Evolutionary conservation across 2,888 invertebrate species (phyloP).

Genomic region (Clitarchus hookeri): DNA sequence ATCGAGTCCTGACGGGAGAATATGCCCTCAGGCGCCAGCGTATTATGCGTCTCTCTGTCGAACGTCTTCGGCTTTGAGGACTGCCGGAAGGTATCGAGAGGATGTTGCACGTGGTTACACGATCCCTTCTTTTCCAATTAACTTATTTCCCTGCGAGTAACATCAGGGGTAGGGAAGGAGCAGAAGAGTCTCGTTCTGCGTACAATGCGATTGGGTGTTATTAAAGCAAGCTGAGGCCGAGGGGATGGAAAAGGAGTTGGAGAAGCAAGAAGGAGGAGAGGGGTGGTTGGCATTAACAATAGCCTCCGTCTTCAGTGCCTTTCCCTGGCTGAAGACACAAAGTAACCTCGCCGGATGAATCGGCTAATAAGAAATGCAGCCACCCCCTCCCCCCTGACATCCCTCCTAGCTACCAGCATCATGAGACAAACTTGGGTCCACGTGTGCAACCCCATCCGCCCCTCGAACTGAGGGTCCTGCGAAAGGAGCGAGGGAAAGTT

Average conservation of each 20-base stretch:
- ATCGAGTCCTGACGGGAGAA: too few relatives aligned
- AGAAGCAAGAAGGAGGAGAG: background rate
- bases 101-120: background rate
- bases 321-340: background rate
- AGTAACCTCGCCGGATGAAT: slow-evolving; percentile 5
- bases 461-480: background rate
- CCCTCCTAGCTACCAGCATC: background rate
- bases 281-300: background rate
- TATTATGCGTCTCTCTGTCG: background rate
- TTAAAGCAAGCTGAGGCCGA: background rate
- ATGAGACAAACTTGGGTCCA: background rate
- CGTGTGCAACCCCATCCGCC: background rate
- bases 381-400: background rate
- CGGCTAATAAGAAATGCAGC: slow-evolving; percentile 24
- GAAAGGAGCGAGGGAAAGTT: slow-evolving; percentile 33
- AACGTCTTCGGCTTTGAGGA: background rate
- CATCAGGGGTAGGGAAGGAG: background rate
- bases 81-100: background rate
- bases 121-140: slow-evolving; percentile 4
- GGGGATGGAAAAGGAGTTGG: background rate
- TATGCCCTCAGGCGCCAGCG: too few relatives aligned
- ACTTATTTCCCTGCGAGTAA: background rate
- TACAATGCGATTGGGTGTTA: slow-evolving; percentile 1
- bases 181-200: background rate
- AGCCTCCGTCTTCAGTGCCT: background rate